Evolutionary conservation across 2,888 invertebrate genomes (phyloP).

Genomic region (Andrena praecox): DNA sequence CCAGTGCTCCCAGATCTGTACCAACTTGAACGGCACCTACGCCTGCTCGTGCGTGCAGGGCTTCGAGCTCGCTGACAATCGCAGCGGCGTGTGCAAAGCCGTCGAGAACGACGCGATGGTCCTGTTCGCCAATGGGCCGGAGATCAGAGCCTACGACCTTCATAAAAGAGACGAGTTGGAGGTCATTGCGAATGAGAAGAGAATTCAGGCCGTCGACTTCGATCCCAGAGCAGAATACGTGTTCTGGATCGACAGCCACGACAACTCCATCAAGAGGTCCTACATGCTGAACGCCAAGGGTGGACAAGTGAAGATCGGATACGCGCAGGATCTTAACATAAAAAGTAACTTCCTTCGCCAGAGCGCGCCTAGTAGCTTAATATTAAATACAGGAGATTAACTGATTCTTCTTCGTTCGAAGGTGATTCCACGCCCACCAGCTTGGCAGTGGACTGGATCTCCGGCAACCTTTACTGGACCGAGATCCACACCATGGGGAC

Average conservation of each 20-base stretch:
- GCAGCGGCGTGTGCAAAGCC: slow-evolving; percentile 94
- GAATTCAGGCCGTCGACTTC: slow-evolving; percentile 96
- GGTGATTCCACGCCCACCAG: slow-evolving; percentile 94
- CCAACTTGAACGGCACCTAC: slow-evolving; percentile 95
- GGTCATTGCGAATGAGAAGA: slow-evolving; percentile 93
- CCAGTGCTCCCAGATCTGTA: slow-evolving; percentile 97
- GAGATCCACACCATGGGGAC: slow-evolving; percentile 90
- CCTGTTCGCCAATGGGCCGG: slow-evolving; percentile 93
- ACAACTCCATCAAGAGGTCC: slow-evolving; percentile 95
- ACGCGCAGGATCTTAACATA: slow-evolving; percentile 94
- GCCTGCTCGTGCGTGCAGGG: slow-evolving; percentile 95
- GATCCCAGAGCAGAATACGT: slow-evolving; percentile 93
- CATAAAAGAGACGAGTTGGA: slow-evolving; percentile 90
- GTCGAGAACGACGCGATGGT: slow-evolving; percentile 88
- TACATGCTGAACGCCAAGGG: slow-evolving; percentile 93
- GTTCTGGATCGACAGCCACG: slow-evolving; percentile 98
- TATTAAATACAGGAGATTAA: not conserved
- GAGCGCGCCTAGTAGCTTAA: not conserved
- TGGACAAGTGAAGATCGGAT: slow-evolving; percentile 92
- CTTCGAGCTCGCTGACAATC: slow-evolving; percentile 90
- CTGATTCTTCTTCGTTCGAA: slow-evolving; percentile 55
- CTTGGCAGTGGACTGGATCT: slow-evolving; percentile 97
- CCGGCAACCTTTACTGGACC: slow-evolving; percentile 97
- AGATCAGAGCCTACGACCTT: slow-evolving; percentile 91
- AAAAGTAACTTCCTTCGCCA: slow-evolving; percentile 84